Base-by-base conservation (phyloP, 2,797 vertebrate genomes). In the Sebastolobus alascanus region DNA sequence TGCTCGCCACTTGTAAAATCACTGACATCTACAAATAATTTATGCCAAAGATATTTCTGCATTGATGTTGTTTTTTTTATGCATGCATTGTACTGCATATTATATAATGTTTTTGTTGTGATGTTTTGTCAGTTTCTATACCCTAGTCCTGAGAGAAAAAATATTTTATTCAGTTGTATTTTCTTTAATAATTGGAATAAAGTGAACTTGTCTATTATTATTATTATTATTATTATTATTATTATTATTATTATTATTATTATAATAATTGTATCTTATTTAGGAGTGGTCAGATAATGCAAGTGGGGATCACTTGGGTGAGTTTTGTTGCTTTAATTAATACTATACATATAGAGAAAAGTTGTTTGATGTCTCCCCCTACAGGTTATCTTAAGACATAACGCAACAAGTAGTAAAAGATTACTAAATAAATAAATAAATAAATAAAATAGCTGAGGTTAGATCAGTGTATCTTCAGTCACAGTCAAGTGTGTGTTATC, bases 281-380 rank as follows among this genome's bases (percentile, higher is more conserved):
- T 14, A 8, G 8, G 9, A 75, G 5, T 16, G 4, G 29, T 38
- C 43, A 29, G 29, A 5, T 70, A 18, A 77, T 25, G 50, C 7
- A 54, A 31, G 2, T 37, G 5, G 0, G 31, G 5, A 31, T 31
- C 31, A 31, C 31, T 1, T 14, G 1, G 5, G 2, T 68, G 22
- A 8, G 18, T 63, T 77, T 0, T 66, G 35, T 11, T 60, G 18
- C 43, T 75, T 55, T 40, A 40, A 40, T 40, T 27, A 1, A 5
- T 11, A 8, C 1, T 10, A 4, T 0, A 37, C 1, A 10, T 35
- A 59, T 18, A 73, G 50, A 27, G 14, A 56, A 71, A 74, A 80
- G 11, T 73, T 68, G 79, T 67, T 67, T 20, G 58, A 90, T 72
- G 63, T 0, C 85, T 11, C 89, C 91, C 83, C 78, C 93, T 92